phyloP scores from a whole-genome alignment of 2,888 invertebrate species.

The Caenorhabditis sp. region DNA sequence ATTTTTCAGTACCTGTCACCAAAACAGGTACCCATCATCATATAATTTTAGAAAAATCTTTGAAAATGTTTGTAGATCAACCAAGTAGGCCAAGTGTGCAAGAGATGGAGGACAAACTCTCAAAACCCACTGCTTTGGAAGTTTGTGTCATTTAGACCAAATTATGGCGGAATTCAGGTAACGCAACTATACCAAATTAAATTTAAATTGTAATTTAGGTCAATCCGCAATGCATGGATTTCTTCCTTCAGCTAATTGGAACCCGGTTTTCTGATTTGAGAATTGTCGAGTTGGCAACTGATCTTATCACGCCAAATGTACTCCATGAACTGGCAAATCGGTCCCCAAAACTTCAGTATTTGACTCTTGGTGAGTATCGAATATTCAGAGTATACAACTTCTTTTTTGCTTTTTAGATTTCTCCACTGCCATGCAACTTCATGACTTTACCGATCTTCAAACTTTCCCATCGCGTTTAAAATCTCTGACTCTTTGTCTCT shows the following conservation, averaged over 20 bases:
- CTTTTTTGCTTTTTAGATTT: slow-evolving; percentile 90
- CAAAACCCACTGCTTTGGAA: slow-evolving; percentile 97
- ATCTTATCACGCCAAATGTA: slow-evolving; percentile 96
- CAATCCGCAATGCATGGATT: slow-evolving; percentile 63
- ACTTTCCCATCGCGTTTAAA: slow-evolving; percentile 97
- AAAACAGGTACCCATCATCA: slow-evolving; percentile 52
- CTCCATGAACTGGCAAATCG: slow-evolving; percentile 97
- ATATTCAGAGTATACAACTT: too few relatives aligned
- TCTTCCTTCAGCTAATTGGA: slow-evolving; percentile 77
- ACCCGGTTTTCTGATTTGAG: slow-evolving; percentile 90
- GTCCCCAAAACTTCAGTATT: slow-evolving; percentile 95
- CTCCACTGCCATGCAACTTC: slow-evolving; percentile 98
- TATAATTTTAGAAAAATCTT: neutral
- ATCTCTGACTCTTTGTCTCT: slow-evolving; percentile 96
- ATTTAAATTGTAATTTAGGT: slow-evolving; percentile 72
- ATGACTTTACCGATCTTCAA: slow-evolving; percentile 99
- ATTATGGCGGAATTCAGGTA: slow-evolving; percentile 95
- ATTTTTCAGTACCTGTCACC: slow-evolving; percentile 86
- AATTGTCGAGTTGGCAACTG: slow-evolving; percentile 95
- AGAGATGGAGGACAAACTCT: slow-evolving; percentile 95
- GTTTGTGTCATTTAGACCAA: slow-evolving; percentile 95
- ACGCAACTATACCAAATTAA: too few relatives aligned
- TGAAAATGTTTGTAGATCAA: slow-evolving; percentile 68
- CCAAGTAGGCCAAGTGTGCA: slow-evolving; percentile 90
- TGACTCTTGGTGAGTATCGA: slow-evolving; percentile 88